phyloP scores from a whole-genome alignment of 2,113 vertebrate genomes.

The Cnemophilus loriae region DNA sequence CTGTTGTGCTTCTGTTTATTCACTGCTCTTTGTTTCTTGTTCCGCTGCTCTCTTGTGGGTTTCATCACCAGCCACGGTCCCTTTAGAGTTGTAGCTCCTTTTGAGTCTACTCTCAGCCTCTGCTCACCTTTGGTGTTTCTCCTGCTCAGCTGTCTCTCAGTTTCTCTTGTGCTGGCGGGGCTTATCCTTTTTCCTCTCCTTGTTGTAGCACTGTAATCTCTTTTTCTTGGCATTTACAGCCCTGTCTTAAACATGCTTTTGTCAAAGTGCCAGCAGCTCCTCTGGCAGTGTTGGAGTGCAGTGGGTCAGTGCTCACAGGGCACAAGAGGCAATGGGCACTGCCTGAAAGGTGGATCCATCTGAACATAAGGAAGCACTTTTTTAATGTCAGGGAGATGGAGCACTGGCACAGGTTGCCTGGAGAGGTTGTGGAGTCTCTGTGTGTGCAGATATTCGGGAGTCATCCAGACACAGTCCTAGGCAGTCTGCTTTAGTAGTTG shows the following conservation, averaged over 20 bases:
- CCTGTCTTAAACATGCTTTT: not conserved
- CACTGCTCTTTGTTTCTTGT: not conserved
- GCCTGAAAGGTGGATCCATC: not conserved
- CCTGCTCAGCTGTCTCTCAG: not conserved
- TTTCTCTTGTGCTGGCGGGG: not conserved
- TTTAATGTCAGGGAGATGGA: not conserved
- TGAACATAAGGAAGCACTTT: not conserved
- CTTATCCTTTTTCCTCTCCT: not conserved
- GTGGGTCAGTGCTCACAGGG: not conserved
- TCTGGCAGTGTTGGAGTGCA: not conserved
- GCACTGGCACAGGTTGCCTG: not conserved
- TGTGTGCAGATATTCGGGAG: not conserved
- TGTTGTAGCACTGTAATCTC: not conserved
- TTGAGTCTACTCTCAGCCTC: not conserved
- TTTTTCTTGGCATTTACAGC: not conserved
- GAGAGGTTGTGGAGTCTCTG: not conserved
- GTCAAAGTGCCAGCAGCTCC: not conserved
- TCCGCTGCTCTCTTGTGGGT: rapidly evolving
- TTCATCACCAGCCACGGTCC: not conserved
- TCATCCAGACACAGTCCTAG: not conserved
- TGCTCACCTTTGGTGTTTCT: not conserved
- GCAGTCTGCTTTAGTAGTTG: not conserved
- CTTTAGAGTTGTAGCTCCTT: not conserved
- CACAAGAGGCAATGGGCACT: rapidly evolving
- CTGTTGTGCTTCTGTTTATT: not conserved